Evolutionary conservation across 2,797 vertebrate genomes (phyloP).

Genomic region (Hoplostethus mediterraneus): DNA sequence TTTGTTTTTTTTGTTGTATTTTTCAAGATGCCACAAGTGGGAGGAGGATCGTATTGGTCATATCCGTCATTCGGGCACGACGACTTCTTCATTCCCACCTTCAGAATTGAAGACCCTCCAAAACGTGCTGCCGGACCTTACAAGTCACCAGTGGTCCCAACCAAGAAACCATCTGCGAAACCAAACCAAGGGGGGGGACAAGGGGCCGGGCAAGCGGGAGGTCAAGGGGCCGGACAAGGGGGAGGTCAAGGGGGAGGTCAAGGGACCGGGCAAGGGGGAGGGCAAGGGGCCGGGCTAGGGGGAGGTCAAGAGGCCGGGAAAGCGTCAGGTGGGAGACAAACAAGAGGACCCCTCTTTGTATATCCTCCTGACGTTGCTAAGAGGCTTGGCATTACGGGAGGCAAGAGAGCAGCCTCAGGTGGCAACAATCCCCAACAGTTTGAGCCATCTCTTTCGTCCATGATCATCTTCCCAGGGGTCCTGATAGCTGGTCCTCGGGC

Average conservation of each 20-base stretch:
- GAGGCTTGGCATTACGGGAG: neutral
- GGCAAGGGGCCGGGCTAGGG: no score
- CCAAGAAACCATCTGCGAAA: neutral
- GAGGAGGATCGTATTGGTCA: neutral
- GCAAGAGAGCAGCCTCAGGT: neutral
- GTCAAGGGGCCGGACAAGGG: no score
- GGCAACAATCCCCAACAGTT: neutral
- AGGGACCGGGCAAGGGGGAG: no score
- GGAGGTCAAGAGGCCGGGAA: no score
- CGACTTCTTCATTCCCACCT: neutral
- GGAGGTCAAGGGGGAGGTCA: no score
- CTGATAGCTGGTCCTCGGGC: neutral
- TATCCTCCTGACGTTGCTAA: neutral
- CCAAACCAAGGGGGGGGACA: no score
- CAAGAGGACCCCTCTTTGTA: neutral
- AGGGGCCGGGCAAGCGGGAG: no score
- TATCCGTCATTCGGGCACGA: neutral
- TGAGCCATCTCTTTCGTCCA: neutral
- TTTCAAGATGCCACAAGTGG: neutral
- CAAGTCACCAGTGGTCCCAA: neutral
- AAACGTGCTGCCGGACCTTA: neutral
- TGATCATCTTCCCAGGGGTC: slow-evolving; percentile 3
- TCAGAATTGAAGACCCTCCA: neutral
- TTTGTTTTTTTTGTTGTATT: neutral
- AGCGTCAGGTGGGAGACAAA: no score